Evolutionary conservation across 2,113 vertebrate genomes (phyloP), one percentile per base, ranked within the genome.

Genomic region (Oreocharis arfaki): DNA sequence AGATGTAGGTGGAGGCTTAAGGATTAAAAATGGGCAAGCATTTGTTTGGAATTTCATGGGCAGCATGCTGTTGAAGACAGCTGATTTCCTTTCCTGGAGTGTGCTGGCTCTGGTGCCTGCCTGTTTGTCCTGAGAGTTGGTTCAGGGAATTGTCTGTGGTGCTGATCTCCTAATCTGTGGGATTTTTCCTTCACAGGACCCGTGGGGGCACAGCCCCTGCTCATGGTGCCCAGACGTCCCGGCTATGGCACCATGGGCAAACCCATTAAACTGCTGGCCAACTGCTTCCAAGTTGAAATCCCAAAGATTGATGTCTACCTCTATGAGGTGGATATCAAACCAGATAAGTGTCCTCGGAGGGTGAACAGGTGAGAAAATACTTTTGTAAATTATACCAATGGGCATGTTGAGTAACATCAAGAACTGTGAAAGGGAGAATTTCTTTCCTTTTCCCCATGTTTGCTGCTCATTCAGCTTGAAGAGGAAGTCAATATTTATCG

Each of bases 251-350:
- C 99, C 97, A 99, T 99, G 99, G 99, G 99, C 96, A 99, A 99
- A 96, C 99, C 99, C 97, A 99, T 99, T 98, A 99, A 99, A 98
- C 98, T 99, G 98, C 98, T 99, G 99, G 99, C 99, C 98, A 99
- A 99, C 98, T 99, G 99, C 98, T 99, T 99, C 98, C 99, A 99
- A 98, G 99, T 99, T 98, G 99, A 99, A 98, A 99, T 99, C 98
- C 99, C 99, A 98, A 99, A 99, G 99, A 99, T 99, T 98, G 99
- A 99, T 91, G 99, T 99, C 98, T 99, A 99, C 98, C 99, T 99
- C 97, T 99, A 99, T 98, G 99, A 99, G 98, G 99, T 99, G 96
- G 99, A 99, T 96, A 99, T 99, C 98, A 99, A 99, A 98, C 99
- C 99, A 97, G 99, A 99, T 98, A 99, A 99, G 98, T 99, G 99